Evolutionary conservation across 2,113 vertebrate species (phyloP).

Genomic region (Loxodonta africana): DNA sequence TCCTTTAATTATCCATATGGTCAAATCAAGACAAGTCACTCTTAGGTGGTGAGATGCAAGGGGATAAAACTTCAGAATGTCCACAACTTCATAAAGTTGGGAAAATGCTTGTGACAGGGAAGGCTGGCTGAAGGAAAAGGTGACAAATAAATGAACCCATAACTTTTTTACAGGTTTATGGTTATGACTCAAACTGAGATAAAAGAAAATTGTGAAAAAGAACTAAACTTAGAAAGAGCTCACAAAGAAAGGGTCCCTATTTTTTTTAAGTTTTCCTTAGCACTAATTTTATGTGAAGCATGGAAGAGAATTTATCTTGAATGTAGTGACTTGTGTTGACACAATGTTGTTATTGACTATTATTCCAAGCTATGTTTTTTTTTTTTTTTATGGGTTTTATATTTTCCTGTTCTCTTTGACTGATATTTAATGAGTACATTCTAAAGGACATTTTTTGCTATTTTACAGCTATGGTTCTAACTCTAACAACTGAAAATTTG

Average conservation of each 20-base stretch:
- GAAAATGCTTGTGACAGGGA: neutral
- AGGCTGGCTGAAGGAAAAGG: neutral
- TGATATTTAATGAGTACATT: conserved; percentile 74
- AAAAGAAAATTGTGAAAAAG: neutral
- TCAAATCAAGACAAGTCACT: conserved; percentile 28
- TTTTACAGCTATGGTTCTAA: conserved; percentile 75
- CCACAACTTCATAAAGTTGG: neutral
- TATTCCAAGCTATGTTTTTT: conserved; percentile 71
- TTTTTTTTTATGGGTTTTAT: conserved; percentile 71
- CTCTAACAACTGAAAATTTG: conserved; percentile 79
- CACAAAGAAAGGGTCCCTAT: conserved; percentile 7
- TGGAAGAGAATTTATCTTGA: conserved; percentile 73
- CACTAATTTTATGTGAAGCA: conserved; percentile 34
- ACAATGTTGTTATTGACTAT: conserved; percentile 75
- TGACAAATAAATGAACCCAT: neutral
- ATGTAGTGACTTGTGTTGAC: conserved; percentile 69
- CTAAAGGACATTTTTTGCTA: conserved; percentile 77
- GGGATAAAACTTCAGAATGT: neutral
- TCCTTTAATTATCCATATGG: neutral
- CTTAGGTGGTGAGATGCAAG: neutral
- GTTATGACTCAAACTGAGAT: conserved; percentile 32
- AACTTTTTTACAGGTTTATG: neutral
- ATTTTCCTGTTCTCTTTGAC: no score
- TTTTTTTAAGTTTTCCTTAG: conserved; percentile 52
- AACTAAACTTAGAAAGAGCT: conserved; percentile 27